Base-by-base conservation (phyloP, 2,888 invertebrate genomes). In the Timandra comae region DNA sequence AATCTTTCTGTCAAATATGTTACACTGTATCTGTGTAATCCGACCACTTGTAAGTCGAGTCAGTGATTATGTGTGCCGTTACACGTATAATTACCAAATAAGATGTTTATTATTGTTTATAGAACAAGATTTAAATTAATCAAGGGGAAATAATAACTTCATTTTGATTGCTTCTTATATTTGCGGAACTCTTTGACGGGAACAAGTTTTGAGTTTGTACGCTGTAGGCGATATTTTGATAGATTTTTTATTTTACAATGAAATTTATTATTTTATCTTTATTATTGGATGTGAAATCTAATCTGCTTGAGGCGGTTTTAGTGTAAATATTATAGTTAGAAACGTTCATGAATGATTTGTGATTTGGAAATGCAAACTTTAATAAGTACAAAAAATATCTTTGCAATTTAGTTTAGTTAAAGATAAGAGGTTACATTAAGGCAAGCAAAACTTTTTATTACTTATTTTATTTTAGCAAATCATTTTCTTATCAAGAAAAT, bases 11-110 rank as follows among this genome's bases (percentile, higher is more conserved):
- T n/a, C n/a, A n/a, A n/a, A n/a, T n/a, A n/a, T n/a, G n/a, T 28
- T 33, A 19, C 29, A 34, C 48, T 49, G 42, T 44, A 33, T 29
- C 36, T 45, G 35, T 45, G 40, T 47, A 42, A 41, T 52, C 59
- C 41, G 37, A 43, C 41, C 35, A 51, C 40, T 43, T 46, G 33
- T 46, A 53, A 38, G 37, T 46, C 34, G 43, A 30, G 35, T 37
- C 29, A 29, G 35, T 46, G 56, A 51, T 56, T 52, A 56, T 44
- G 23, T 36, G 49, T 54, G 48, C 63, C 61, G 66, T 66, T 69
- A 63, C 60, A 61, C 48, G 37, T 60, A 63, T 70, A 70, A 76
- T 74, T 66, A 74, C 59, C 55, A 63, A 70, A 66, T 69, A 63
- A 70, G 61, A 59, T 56, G 53, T 69, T 63, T 63, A 70, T 62